phyloP scores from a whole-genome alignment of 2,888 invertebrate species.

The Microchrysa polita region DNA sequence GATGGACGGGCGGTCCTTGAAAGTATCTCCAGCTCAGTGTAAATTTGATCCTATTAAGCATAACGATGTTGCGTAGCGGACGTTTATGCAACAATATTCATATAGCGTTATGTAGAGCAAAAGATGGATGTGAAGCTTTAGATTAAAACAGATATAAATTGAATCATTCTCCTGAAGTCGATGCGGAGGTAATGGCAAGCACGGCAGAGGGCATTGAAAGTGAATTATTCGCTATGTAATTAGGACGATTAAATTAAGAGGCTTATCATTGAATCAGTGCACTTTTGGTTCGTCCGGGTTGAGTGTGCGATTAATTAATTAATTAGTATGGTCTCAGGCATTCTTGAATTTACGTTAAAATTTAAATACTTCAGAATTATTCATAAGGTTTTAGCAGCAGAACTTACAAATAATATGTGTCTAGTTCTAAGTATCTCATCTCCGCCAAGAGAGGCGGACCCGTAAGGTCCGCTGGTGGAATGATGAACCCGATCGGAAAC shows the following conservation, averaged over 20 bases:
- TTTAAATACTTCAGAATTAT: no score
- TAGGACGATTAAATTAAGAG: not conserved
- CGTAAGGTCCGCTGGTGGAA: no score
- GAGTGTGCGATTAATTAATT: no score
- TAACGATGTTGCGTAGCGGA: constrained; percentile 9
- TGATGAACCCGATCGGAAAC: no score
- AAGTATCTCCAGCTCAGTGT: not conserved
- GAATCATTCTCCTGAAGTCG: not conserved
- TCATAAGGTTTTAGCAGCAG: no score
- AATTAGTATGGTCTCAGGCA: no score
- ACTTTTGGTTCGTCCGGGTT: no score
- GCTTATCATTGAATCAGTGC: no score
- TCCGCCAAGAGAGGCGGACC: no score
- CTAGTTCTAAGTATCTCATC: no score
- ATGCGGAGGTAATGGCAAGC: not conserved
- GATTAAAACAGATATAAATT: not conserved
- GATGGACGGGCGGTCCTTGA: not conserved
- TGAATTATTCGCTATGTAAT: not conserved
- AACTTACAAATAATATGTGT: no score
- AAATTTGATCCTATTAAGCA: constrained; percentile 36
- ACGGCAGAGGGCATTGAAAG: not conserved
- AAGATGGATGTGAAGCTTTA: not conserved
- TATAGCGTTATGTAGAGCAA: not conserved
- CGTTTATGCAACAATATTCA: constrained; percentile 22
- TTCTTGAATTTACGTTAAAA: no score